Evolutionary conservation across 2,113 vertebrate species (phyloP), one percentile per base, ranked within the genome.

Genomic region (Phasianus colchicus): DNA sequence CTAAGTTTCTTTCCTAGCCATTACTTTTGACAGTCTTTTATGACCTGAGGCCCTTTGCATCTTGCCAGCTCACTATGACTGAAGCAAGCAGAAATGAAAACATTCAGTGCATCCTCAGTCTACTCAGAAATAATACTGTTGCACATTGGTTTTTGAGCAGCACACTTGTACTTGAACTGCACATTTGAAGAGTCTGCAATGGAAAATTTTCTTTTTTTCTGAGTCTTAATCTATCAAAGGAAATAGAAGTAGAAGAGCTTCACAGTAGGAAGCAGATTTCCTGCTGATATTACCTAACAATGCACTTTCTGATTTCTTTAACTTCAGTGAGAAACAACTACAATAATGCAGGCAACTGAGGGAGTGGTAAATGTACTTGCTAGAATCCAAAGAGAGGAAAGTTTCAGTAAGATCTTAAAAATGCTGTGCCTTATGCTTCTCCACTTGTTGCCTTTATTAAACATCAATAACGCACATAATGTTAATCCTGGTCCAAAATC

Each of bases 231-330:
- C 58, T 70, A 11, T 86, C 90, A 94, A 71, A 80, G 24, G 83
- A 48, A 80, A 73, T 25, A 58, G 54, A 50, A 54, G n/a, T 47
- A 54, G 29, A 75, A 43, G 60, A 63, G 22, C 43, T 82, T 85
- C 86, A 79, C 79, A 50, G 69, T 75, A 47, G 83, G 89, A 91
- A 78, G 38, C 67, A 89, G 54, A 25, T 91, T 67, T 93, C 87
- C 67, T 64, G 40, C 83, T 95, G 88, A 18, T 92, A 58, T 74
- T 52, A n/a, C 48, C 63, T 92, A 72, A 77, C 43, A 86, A 65
- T 73, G 58, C 27, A 29, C 42, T 93, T 86, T 86, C 54, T 87
- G 81, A 63, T 86, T 90, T 87, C 48, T 70, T 34, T 69, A 66
- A 24, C 48, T 92, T 89, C 74, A 65, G 0, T 42, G 43, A 52